These are phyloP conservation scores for Carapus acus DNA, from an alignment of 2,797 vertebrate genomes.

Conservation along the genomic window DNA sequence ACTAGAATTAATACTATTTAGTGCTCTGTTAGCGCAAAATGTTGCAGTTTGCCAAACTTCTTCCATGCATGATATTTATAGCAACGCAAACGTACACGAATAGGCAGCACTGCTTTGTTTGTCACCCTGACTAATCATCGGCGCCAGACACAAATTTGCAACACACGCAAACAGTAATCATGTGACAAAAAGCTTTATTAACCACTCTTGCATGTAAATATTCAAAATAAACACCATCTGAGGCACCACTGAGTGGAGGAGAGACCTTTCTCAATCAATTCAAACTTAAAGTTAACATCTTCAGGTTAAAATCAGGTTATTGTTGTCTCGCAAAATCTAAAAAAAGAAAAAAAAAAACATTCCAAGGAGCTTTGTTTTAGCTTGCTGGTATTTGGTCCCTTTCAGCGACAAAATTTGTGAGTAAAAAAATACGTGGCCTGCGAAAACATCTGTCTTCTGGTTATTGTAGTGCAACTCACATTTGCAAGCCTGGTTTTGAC, in stretches of 20 bases:
- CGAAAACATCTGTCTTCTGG: conserved; percentile 2
- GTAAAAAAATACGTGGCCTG: conserved; percentile 13
- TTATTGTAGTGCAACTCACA: conserved; percentile 1
- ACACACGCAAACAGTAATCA: neutral
- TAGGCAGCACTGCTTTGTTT: too few relatives aligned
- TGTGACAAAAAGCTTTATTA: conserved; percentile 45
- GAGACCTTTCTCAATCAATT: conserved; percentile 5
- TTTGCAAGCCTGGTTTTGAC: neutral
- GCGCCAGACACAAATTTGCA: neutral
- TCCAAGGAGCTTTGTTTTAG: neutral
- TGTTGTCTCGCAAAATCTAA: neutral
- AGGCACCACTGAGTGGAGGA: neutral
- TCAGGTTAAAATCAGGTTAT: neutral
- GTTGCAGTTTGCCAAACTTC: too few relatives aligned
- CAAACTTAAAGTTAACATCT: conserved; percentile 5
- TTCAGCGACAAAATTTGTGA: conserved; percentile 13
- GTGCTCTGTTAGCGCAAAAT: too few relatives aligned
- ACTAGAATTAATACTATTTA: too few relatives aligned
- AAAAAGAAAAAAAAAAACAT: neutral
- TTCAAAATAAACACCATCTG: conserved; percentile 29
- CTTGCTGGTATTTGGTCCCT: conserved; percentile 34
- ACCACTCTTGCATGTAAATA: conserved; percentile 28
- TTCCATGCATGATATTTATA: too few relatives aligned
- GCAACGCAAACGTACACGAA: too few relatives aligned
- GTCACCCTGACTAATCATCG: neutral